A percentile compares a stretch with the other conserved stretches of the same genome.
These are phyloP conservation scores for Cheirogaleus major DNA, from an alignment of 2,797 vertebrate species.

Conservation along the genomic window DNA sequence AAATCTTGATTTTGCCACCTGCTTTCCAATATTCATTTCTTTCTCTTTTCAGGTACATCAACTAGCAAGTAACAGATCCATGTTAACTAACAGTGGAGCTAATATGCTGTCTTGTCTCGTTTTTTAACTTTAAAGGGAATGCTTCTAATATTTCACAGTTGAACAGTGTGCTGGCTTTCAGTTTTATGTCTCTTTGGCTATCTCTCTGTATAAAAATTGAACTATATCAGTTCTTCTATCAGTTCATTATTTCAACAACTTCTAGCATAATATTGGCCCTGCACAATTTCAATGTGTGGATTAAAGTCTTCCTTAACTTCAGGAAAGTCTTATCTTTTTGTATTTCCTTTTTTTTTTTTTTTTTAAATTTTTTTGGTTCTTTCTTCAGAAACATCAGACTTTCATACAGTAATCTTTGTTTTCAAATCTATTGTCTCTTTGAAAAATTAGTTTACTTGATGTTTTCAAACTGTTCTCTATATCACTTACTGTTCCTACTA, in stretches of 20 bases:
- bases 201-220: background rate
- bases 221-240: background rate
- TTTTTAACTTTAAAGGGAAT: background rate
- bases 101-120: background rate
- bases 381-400: background rate
- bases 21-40: slow-evolving; percentile 10
- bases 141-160: background rate
- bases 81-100: background rate
- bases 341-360: background rate
- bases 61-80: background rate
- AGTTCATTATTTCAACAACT: background rate
- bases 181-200: background rate
- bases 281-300: background rate
- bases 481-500: background rate
- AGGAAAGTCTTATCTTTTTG: background rate
- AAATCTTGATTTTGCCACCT: background rate
- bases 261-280: background rate
- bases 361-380: background rate
- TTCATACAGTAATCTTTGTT: background rate
- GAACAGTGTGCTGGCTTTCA: background rate
- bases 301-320: slow-evolving; percentile 8
- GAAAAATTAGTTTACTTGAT: background rate
- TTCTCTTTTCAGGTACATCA: background rate
- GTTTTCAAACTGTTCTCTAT: background rate
- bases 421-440: background rate